phyloP scores from a whole-genome alignment of 2,888 invertebrate species.

The Sycophila texana region DNA sequence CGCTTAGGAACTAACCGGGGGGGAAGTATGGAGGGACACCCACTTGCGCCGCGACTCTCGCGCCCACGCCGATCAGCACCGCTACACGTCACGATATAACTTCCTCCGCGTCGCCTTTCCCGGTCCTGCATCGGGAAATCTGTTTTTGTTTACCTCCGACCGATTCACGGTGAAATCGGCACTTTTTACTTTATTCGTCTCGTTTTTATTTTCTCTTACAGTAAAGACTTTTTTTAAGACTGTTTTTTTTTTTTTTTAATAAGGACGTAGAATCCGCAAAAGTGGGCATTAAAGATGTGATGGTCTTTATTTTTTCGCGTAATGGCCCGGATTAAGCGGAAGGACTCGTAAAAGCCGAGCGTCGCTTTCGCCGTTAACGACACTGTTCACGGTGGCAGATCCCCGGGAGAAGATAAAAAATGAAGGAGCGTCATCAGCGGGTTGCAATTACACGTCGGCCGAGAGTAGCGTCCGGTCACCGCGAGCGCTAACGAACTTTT shows the following conservation, averaged over 20 bases:
- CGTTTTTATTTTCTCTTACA: not conserved
- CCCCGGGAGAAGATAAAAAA: no score
- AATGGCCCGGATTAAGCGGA: not conserved
- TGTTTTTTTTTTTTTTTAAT: no score
- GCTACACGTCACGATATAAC: not conserved
- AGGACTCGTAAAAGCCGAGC: slow-evolving; percentile 1
- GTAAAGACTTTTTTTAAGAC: no score
- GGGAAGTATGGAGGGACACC: slow-evolving; percentile 32
- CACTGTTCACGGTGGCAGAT: not conserved
- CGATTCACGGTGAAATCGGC: not conserved
- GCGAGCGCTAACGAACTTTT: no score
- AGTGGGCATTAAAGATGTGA: not conserved
- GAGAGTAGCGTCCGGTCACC: no score
- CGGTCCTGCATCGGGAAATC: not conserved
- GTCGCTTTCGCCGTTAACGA: slow-evolving; percentile 24
- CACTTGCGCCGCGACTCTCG: slow-evolving; percentile 18
- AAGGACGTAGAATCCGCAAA: no score
- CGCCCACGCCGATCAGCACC: slow-evolving; percentile 11
- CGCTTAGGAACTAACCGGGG: no score
- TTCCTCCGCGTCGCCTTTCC: not conserved
- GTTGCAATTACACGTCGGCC: no score
- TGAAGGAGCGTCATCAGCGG: no score
- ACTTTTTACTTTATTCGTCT: not conserved
- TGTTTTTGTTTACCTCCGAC: not conserved
- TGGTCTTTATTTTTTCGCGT: not conserved